phyloP scores from a whole-genome alignment of 2,797 vertebrate genomes.

The Spea hammondii region DNA sequence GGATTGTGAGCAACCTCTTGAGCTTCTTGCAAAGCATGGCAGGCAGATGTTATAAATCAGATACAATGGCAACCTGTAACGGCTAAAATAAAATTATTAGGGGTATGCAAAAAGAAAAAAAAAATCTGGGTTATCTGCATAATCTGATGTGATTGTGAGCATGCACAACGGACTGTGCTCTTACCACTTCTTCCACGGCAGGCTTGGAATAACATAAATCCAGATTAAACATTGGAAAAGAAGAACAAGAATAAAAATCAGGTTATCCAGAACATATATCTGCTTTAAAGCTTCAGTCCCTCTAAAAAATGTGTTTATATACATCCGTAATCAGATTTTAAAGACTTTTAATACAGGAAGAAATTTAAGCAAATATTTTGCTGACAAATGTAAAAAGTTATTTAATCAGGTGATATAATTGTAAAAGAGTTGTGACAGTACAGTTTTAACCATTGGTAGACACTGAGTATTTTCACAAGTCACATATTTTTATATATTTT shows the following conservation, averaged over 20 bases:
- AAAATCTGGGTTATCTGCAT: not conserved
- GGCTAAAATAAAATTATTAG: constrained; percentile 30
- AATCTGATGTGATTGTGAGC: constrained; percentile 38
- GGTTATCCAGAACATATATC: constrained; percentile 34
- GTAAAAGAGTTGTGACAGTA: too few relatives aligned
- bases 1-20: not conserved
- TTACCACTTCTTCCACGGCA: constrained; percentile 94
- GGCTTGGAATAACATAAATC: constrained; percentile 90
- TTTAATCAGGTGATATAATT: too few relatives aligned
- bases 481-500: too few relatives aligned
- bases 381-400: too few relatives aligned
- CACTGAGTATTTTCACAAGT: too few relatives aligned
- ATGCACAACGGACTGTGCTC: constrained; percentile 68
- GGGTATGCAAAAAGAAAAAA: not conserved
- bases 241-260: constrained; percentile 16
- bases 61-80: constrained; percentile 11
- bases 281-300: constrained; percentile 48
- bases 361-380: too few relatives aligned
- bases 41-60: constrained; percentile 18
- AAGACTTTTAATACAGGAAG: too few relatives aligned
- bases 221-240: constrained; percentile 73
- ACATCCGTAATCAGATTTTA: too few relatives aligned
- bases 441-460: too few relatives aligned
- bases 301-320: not conserved
- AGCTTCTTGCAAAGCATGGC: constrained; percentile 10